Conservation (phyloP, 2,113 vertebrate genomes). For the Tachuris rubrigastra region DNA sequence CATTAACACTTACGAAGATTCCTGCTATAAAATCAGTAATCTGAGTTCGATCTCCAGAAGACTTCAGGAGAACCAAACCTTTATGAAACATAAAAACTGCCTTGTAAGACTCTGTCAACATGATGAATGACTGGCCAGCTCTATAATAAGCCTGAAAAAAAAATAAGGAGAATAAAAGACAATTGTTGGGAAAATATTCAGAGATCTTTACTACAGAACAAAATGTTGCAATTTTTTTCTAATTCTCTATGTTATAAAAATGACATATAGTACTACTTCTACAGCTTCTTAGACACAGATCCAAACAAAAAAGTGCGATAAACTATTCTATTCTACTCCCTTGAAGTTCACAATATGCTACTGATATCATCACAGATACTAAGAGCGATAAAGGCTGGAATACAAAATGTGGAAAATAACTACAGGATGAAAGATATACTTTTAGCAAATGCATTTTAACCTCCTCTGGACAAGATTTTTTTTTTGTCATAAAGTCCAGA, state of each 20-base stretch:
- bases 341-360: not conserved
- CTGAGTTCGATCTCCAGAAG: slow-evolving; percentile 30
- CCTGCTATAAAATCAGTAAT: slow-evolving; percentile 75
- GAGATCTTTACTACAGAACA: not conserved
- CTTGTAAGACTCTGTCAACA: slow-evolving; percentile 11
- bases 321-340: not conserved
- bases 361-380: not conserved
- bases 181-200: not conserved
- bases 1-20: slow-evolving; percentile 68
- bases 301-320: not conserved
- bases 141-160: slow-evolving; percentile 75
- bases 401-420: not conserved
- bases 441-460: not conserved
- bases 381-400: not conserved
- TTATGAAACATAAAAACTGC: slow-evolving; percentile 65
- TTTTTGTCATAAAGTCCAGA: not conserved
- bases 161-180: not conserved
- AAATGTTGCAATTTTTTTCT: not conserved
- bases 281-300: not conserved
- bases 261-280: not conserved
- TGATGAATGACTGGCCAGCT: slow-evolving; percentile 69
- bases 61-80: slow-evolving; percentile 63
- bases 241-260: not conserved
- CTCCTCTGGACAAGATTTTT: not conserved
- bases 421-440: not conserved